phyloP scores from a whole-genome alignment of 2,888 invertebrate genomes.

The Tinea trinotella region DNA sequence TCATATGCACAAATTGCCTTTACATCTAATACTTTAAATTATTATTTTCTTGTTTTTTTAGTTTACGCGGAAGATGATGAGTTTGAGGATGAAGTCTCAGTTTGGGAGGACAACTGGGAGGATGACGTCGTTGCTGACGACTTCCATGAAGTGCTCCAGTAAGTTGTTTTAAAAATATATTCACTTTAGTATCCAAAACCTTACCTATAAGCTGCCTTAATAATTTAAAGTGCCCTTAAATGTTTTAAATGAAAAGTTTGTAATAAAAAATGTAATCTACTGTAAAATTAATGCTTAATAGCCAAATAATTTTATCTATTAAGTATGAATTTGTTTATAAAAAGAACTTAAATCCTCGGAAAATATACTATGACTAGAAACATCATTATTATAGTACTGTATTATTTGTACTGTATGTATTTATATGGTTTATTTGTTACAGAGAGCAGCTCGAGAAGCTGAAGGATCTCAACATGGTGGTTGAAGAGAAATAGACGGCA shows the following conservation, averaged over 20 bases:
- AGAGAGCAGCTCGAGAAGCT: slow-evolving; percentile 79
- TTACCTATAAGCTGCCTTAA: too few relatives aligned
- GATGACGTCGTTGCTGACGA: slow-evolving; percentile 99
- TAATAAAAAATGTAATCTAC: too few relatives aligned
- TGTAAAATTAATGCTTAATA: too few relatives aligned
- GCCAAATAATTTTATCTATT: too few relatives aligned
- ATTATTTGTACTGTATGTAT: not conserved
- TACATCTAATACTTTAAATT: too few relatives aligned
- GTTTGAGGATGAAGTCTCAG: slow-evolving; percentile 95
- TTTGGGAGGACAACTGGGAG: slow-evolving; percentile 99
- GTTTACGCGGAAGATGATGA: slow-evolving; percentile 65
- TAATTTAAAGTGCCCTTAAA: too few relatives aligned
- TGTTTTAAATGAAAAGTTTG: too few relatives aligned
- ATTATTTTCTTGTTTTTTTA: not conserved
- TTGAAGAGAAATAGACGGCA: not conserved
- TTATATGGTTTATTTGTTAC: slow-evolving; percentile 38
- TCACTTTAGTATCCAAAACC: too few relatives aligned
- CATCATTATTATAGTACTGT: not conserved
- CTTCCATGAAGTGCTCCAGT: slow-evolving; percentile 95
- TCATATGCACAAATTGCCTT: too few relatives aligned
- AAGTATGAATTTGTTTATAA: slow-evolving; percentile 5
- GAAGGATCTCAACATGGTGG: slow-evolving; percentile 41
- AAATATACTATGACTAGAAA: not conserved
- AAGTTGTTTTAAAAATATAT: too few relatives aligned
- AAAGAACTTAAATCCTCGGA: not conserved